A percentile compares a stretch with the other conserved stretches of the same genome.
phyloP scores from a whole-genome alignment of 2,888 invertebrate species.

The Agrenia bidenticulata region DNA sequence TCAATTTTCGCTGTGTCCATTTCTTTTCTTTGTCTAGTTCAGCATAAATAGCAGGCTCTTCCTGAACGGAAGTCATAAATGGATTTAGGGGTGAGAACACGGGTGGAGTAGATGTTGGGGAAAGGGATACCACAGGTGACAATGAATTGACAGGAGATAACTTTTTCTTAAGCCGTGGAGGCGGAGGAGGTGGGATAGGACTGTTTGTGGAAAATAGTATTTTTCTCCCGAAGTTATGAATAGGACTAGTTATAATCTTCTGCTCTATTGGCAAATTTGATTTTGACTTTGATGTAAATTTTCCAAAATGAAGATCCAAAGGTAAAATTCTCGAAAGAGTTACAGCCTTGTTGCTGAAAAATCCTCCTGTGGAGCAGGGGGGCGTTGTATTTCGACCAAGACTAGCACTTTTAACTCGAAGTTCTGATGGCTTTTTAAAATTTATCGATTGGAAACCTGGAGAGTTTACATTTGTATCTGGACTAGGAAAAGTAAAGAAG shows the following conservation, averaged over 20 bases:
- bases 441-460: conserved; percentile 10
- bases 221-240: conserved; percentile 28
- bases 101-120: conserved; percentile 26
- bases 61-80: conserved; percentile 12
- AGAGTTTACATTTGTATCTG: neutral
- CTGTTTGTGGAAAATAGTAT: conserved; percentile 35
- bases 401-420: conserved; percentile 46
- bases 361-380: conserved; percentile 19
- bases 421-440: conserved; percentile 14
- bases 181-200: conserved; percentile 47
- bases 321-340: conserved; percentile 31
- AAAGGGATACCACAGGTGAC: conserved; percentile 16
- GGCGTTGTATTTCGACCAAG: conserved; percentile 41
- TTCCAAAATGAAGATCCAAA: conserved; percentile 31
- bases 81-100: conserved; percentile 27
- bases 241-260: conserved; percentile 4
- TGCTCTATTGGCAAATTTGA: neutral
- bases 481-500: conserved; percentile 5
- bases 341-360: conserved; percentile 28
- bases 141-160: conserved; percentile 35
- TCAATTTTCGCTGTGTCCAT: conserved; percentile 47
- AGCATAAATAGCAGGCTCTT: conserved; percentile 44
- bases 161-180: conserved; percentile 41
- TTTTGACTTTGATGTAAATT: conserved; percentile 24
- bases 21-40: conserved; percentile 50